Base-by-base conservation (phyloP, 2,113 vertebrate genomes). In the Pseudorectes ferrugineus region DNA sequence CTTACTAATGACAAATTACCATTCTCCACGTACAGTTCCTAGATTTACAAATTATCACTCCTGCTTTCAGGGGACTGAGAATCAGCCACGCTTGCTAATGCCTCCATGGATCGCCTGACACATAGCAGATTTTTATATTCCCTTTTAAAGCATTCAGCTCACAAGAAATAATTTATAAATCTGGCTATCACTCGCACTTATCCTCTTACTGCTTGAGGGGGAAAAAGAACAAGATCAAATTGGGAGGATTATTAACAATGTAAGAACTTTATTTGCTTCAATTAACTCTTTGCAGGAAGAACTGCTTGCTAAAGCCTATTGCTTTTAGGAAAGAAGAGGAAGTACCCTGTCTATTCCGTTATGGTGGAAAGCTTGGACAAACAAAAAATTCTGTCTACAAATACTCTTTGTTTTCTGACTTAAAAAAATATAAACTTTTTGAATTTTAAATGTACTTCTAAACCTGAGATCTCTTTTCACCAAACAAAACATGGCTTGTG, bases 1-100 rank as follows among this genome's bases (percentile, higher is more conserved):
- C 98, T 98, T 98, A 93, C 97, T 98, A 98, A 98, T 98, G 98
- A 98, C 98, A 98, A 98, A 98, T 98, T 98, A 98, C 96, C 97
- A 97, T 98, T 98, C 98, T 98, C 95, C 93, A 97, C 95, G 29
- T 98, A 97, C 95, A 97, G 97, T 98, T 98, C 95, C 97, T 98
- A 97, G 94, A 98, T 98, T 98, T 98, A 96, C 97, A 98, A 98
- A 98, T 98, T 97, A 98, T 98, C 97, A 97, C 95, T 96, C 83
- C 92, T 95, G 96, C 95, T 98, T 98, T 97, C 96, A 90, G 97
- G 97, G 97, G 97, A 98, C 72, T 80, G 93, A 96, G 97, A 98
- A 98, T 98, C 97, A 97, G 97, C 93, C 96, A 95, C 86, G 89
- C 97, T 97, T 93, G 88, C 97, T 98, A 97, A 97, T 98, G 97